Conservation (phyloP, 1,140 invertebrate genomes). For the Elysia chlorotica region DNA sequence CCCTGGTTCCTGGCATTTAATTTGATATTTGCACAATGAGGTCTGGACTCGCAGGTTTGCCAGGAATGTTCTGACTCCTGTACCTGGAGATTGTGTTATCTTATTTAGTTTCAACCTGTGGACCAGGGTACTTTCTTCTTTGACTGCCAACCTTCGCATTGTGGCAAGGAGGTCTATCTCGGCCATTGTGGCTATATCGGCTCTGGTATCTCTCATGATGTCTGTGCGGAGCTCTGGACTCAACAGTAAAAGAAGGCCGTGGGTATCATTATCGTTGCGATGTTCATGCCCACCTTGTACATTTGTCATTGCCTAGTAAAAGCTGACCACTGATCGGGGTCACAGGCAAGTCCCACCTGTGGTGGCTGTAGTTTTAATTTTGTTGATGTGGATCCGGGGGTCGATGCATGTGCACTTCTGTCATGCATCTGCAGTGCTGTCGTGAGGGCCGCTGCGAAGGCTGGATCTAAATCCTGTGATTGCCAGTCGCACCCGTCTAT, state of each 20-base stretch:
- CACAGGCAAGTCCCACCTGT: slow-evolving; percentile 10
- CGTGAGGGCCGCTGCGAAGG: slow-evolving; percentile 25
- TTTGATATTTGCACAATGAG: slow-evolving; percentile 24
- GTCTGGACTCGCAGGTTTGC: slow-evolving; percentile 24
- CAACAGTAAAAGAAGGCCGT: slow-evolving; percentile 33
- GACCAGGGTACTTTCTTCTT: slow-evolving; percentile 36
- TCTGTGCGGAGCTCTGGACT: slow-evolving; percentile 25
- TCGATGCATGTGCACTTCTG: slow-evolving; percentile 16
- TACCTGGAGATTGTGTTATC: slow-evolving; percentile 34
- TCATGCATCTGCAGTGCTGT: slow-evolving; percentile 30
- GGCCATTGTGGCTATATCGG: slow-evolving; percentile 20
- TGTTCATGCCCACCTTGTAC: slow-evolving; percentile 5
- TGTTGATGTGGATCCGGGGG: slow-evolving; percentile 14
- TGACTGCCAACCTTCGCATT: slow-evolving; percentile 25
- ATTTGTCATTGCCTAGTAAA: slow-evolving; percentile 19
- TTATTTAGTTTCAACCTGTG: slow-evolving; percentile 26
- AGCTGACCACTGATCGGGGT: slow-evolving; percentile 29
- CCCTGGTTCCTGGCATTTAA: slow-evolving; percentile 6
- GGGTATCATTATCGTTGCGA: background rate
- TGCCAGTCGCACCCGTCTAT: slow-evolving; percentile 28
- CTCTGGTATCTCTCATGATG: slow-evolving; percentile 27
- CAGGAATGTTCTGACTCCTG: slow-evolving; percentile 25
- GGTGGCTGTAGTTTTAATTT: slow-evolving; percentile 29
- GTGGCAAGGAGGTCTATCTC: slow-evolving; percentile 26
- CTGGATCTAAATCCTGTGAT: slow-evolving; percentile 27